Evolutionary conservation across 2,113 vertebrate genomes (phyloP), one percentile per base, ranked within the genome.

Genomic region (Phalacrocorax brasilianus): DNA sequence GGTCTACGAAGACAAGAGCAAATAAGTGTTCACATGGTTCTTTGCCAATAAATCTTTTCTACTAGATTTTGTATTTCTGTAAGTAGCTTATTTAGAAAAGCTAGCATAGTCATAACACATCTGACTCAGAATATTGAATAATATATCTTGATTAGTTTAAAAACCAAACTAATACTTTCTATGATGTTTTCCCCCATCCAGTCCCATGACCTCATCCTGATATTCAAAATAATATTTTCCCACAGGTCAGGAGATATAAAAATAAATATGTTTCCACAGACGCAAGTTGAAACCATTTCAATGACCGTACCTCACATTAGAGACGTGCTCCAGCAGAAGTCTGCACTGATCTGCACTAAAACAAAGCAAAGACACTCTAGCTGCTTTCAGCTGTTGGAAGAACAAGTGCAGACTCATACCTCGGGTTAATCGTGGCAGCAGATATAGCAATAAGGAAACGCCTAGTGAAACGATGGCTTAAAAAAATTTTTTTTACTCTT

Each of bases 201-300:
- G 94, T 94, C 83, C 93, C 92, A 97, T 95, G 97, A 97, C 70
- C 63, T 97, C 95, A 97, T 95, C 86, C 50, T 94, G 91, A 95
- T 97, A 95, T 96, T 97, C 94, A 96, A 92, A 96, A 95, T 93
- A 93, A 92, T 95, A 78, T 96, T 97, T 97, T 95, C 96, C 95
- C 96, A 97, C 93, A 97, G 93, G 92, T 97, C 96, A 94, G 55
- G 85, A 85, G 49, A 88, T 96, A 96, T 86, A 97, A 97, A 97
- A 96, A 97, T 95, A 97, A 98, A 88, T 95, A 62, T 76, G 89
- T 96, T 97, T 97, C 96, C 94, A 95, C 83, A 93, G 93, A 75
- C 7, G 5, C 86, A 97, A 97, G 81, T 55, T 95, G 91, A 89
- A 96, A 89, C 61, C 90, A 67, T 96, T 38, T 18, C 84, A 92